phyloP scores from a whole-genome alignment of 2,797 vertebrate species.

The Brachyrhaphis roseni region DNA sequence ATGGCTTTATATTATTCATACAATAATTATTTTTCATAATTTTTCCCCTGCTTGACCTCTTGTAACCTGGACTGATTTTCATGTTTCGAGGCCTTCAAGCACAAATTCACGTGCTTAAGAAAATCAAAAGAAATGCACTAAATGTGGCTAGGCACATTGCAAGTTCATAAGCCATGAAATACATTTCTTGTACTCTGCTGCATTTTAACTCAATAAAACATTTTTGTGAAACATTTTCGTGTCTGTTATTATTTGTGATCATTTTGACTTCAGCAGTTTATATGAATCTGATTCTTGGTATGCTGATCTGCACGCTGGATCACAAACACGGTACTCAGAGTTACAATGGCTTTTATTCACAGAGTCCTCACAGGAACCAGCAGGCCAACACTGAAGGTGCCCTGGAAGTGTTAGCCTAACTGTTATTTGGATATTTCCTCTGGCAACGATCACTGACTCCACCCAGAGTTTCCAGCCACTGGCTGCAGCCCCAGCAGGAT shows the following conservation, averaged over 20 bases:
- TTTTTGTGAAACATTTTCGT: not conserved
- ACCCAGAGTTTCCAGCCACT: constrained; percentile 52
- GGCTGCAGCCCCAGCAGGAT: constrained; percentile 31
- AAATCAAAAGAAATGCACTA: not conserved
- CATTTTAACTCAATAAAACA: not conserved
- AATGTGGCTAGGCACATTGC: not conserved
- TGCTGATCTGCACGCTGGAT: not conserved
- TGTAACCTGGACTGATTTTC: not conserved
- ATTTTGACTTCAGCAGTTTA: not conserved
- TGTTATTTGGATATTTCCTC: constrained; percentile 56
- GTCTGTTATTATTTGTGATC: not conserved
- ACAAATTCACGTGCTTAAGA: not conserved
- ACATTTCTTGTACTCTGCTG: not conserved
- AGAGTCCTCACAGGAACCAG: not conserved
- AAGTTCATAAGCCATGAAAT: not conserved
- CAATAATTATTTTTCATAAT: not conserved
- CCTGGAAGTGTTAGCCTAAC: not conserved
- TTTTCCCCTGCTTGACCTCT: not conserved
- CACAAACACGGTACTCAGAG: not conserved
- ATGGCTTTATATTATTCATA: not conserved
- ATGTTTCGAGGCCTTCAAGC: not conserved
- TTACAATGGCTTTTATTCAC: not conserved
- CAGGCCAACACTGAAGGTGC: not conserved
- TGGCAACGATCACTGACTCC: constrained; percentile 60
- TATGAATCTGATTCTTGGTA: not conserved